Conservation (phyloP, 1,140 invertebrate species). For the Hesperophylax magnus region DNA sequence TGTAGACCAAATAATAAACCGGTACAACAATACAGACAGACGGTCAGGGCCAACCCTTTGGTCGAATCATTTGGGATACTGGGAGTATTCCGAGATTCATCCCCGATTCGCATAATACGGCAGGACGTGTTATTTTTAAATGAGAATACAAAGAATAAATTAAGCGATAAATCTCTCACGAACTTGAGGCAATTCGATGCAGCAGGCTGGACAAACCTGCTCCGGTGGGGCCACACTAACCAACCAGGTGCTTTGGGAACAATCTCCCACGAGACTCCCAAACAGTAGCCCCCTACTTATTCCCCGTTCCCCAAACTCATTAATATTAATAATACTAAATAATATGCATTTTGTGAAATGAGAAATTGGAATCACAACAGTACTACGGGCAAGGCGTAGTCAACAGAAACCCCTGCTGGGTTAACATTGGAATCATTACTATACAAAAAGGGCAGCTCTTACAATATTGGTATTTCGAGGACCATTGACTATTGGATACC, state of each 20-base stretch:
- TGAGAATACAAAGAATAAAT: constrained; percentile 10
- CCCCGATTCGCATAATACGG: constrained; percentile 1
- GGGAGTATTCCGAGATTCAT: background rate
- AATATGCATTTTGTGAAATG: constrained; percentile 22
- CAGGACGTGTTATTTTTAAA: constrained; percentile 7
- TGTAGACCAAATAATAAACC: no score
- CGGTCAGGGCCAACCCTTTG: constrained; percentile 25
- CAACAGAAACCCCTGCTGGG: constrained; percentile 35
- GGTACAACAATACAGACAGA: background rate
- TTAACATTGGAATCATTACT: constrained; percentile 35
- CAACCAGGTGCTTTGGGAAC: background rate
- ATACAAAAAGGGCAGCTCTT: constrained; percentile 13
- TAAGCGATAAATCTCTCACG: constrained; percentile 2
- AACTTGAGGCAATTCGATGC: background rate
- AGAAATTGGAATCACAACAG: constrained; percentile 35
- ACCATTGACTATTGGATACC: constrained; percentile 6
- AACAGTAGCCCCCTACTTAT: background rate
- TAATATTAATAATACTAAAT: constrained; percentile 23
- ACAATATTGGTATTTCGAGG: constrained; percentile 34
- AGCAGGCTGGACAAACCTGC: constrained; percentile 24
- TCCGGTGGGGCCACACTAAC: background rate
- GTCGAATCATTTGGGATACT: background rate
- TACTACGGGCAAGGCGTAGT: background rate
- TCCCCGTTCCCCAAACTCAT: background rate
- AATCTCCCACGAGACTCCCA: constrained; percentile 25